Base-by-base conservation (phyloP, 2,797 vertebrate species). In the Rhinella marina region DNA sequence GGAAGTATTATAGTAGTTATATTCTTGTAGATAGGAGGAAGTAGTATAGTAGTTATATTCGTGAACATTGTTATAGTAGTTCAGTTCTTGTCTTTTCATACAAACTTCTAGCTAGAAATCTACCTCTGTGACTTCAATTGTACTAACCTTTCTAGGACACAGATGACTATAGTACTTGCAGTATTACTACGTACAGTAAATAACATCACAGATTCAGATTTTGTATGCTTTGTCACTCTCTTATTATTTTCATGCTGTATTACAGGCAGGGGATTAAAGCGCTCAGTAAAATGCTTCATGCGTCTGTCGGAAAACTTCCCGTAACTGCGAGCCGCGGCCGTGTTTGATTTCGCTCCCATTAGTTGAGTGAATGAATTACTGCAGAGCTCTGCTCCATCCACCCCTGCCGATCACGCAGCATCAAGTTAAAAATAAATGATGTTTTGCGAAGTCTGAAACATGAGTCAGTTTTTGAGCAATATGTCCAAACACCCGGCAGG, bases 351-450 rank as follows among this genome's bases (percentile, higher is more conserved):
- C 85, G 64, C 89, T 85, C 85, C 50, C 59, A 84, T 91, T 91
- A 91, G 81, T 79, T 84, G 87, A 90, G 88, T 75, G 87, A 91
- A 85, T 85, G 77, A 81, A 92, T 90, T 91, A 82, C 72, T 56
- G 72, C 86, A 78, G 82, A 86, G 75, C 89, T 7, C 70, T 77
- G 17, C 90, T 92, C 90, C 85, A 91, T 92, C 91, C 90, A 68
- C 84, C 92, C 86, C 89, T 92, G 88, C 84, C 87, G 86, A 91
- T 92, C 90, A 89, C 77, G 81, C 73, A 78, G 84, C 77, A 88
- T 88, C 88, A 91, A 90, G 21, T 82, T 88, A 90, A 91, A 91
- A 92, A 92, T 88, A 93, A 91, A 90, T 14, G 52, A 93, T 88
- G 77, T 88, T 88, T 88, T 41, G 54, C 72, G 77, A 64, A 73